Conservation (phyloP, 2,113 vertebrate genomes). For the Pogonocichla stellata region DNA sequence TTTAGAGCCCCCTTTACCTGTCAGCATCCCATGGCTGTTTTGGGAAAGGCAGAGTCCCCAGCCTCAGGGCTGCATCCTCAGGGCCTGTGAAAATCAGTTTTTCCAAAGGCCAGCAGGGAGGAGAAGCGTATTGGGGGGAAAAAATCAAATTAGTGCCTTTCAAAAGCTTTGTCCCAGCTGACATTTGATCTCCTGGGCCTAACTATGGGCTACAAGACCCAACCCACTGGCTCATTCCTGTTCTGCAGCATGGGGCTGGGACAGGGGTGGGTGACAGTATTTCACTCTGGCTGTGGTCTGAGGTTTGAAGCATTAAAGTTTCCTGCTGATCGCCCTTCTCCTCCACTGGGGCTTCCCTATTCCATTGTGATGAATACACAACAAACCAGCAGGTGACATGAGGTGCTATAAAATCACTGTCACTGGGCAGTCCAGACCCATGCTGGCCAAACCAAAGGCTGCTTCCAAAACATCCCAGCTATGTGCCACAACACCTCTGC, state of each 20-base stretch:
- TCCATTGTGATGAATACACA: background rate
- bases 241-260: accelerated
- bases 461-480: background rate
- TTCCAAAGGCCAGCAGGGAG: accelerated
- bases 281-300: background rate
- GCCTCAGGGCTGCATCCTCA: background rate
- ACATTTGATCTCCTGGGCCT: background rate
- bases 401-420: background rate
- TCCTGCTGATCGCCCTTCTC: background rate
- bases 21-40: accelerated
- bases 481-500: accelerated
- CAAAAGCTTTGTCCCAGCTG: background rate
- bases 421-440: accelerated
- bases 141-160: background rate
- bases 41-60: background rate
- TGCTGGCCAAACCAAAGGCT: background rate
- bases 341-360: background rate
- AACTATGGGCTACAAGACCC: accelerated
- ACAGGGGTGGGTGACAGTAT: accelerated
- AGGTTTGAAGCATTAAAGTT: background rate
- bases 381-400: background rate
- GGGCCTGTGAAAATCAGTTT: background rate
- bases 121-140: background rate
- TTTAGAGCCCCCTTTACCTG: background rate
- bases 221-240: background rate